These are phyloP conservation scores for Teleopsis dalmanni DNA, from an alignment of 1,140 invertebrate genomes.

Conservation along the genomic window DNA sequence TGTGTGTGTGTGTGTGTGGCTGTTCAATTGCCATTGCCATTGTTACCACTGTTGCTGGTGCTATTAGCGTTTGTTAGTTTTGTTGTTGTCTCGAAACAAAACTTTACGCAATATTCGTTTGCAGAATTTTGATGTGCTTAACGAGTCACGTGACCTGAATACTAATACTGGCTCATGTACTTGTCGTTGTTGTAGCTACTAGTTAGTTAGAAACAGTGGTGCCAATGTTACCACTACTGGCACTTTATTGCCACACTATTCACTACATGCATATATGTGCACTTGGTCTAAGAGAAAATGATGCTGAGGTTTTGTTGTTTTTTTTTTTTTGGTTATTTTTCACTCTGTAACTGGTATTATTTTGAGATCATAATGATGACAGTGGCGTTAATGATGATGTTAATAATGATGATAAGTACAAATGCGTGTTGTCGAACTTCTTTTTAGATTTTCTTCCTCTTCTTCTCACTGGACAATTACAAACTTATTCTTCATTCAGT, in stretches of 20 bases:
- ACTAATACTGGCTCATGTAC: background rate
- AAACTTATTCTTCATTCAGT: background rate
- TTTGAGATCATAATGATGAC: background rate
- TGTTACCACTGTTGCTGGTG: no score
- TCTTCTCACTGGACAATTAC: no score
- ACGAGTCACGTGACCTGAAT: slow-evolving; percentile 12
- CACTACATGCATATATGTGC: no score
- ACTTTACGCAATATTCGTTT: slow-evolving; percentile 6
- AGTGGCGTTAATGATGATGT: background rate
- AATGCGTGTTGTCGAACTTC: slow-evolving; percentile 5
- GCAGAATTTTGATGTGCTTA: slow-evolving; percentile 12
- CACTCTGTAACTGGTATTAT: no score
- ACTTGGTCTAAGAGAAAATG: no score
- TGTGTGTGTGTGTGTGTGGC: background rate
- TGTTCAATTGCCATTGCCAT: no score
- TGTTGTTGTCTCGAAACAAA: no score
- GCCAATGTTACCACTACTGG: background rate
- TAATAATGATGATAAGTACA: slow-evolving; percentile 3
- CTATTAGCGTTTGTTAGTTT: no score
- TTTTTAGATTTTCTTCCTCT: no score
- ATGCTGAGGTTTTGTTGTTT: background rate
- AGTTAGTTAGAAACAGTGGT: no score
- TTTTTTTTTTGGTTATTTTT: background rate
- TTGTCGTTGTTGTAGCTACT: background rate
- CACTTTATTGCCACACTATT: background rate